phyloP scores from a whole-genome alignment of 2,797 vertebrate genomes.

The Chloroceryle amazona region DNA sequence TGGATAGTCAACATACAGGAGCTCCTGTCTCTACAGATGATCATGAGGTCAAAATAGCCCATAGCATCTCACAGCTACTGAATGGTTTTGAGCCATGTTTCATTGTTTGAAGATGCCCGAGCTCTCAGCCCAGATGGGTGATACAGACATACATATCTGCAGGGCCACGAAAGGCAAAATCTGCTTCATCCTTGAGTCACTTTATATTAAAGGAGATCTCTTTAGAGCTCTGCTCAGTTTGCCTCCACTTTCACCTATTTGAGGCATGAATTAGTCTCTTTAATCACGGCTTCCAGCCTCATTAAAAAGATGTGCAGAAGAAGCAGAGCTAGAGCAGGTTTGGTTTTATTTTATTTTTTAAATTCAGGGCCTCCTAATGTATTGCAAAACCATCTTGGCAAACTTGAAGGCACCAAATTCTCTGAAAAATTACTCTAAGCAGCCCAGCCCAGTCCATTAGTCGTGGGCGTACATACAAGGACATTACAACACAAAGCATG shows the following conservation, averaged over 20 bases:
- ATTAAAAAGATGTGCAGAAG: neutral
- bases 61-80: neutral
- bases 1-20: neutral
- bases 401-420: conserved; percentile 14
- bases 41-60: neutral
- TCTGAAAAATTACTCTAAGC: neutral
- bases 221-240: neutral
- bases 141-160: neutral
- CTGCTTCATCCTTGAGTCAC: neutral
- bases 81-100: neutral
- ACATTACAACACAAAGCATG: neutral
- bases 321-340: neutral
- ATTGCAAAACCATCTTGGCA: conserved; percentile 32
- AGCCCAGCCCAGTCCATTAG: neutral
- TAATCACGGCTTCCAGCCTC: neutral
- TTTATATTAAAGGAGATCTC: neutral
- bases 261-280: neutral
- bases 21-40: neutral
- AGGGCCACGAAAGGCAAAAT: neutral
- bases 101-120: neutral
- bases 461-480: neutral
- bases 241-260: neutral
- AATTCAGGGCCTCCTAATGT: neutral
- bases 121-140: neutral
- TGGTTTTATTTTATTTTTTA: neutral